Base-by-base conservation (phyloP, 2,888 invertebrate genomes). In the Meloe dianella region DNA sequence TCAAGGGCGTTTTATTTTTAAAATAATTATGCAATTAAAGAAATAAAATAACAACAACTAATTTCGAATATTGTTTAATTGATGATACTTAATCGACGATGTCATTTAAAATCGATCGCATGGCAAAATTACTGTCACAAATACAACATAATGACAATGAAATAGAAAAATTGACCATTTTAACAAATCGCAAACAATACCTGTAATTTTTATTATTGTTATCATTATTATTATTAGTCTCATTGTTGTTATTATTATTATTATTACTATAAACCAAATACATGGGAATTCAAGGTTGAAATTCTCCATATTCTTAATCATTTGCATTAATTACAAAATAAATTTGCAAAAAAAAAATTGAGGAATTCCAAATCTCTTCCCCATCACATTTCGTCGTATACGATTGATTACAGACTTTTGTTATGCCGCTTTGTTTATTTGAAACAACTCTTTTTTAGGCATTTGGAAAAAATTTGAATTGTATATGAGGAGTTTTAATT, bases 1-100 rank as follows among this genome's bases (percentile, higher is more conserved):
- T 63, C 66, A 60, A 63, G 41, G 35, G 41, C 29, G 51, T 63
- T 62, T 66, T 63, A 63, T 63, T 22, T 58, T 60, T 29, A 41
- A 54, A 60, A 32, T 57, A 66, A 66, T 66, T 63, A 63, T 59
- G 59, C 64, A 58, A 64, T 64, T 64, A 58, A 24, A 27, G n/a
- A 38, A 27, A 22, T 59, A 64, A 58, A 61, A 61, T 17, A 35
- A 14, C 12, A 35, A 35, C 12, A 12, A 35, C 4, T 14, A 12
- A 10, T 30, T 27, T 27, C 54, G 17, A 47, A 47, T 47, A 47
- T 47, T 47, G 47, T 41, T 61, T 30, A 30, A 30, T 61, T 54
- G 35, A 61, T 30, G 54, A 27, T 27, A 27, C 27, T 3, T 27
- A 27, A 4, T 27, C 30, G n/a, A 29, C 10, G 20, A 22, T n/a